Conservation (phyloP, 2,113 vertebrate genomes). For the Paramisgurnus dabryanus region DNA sequence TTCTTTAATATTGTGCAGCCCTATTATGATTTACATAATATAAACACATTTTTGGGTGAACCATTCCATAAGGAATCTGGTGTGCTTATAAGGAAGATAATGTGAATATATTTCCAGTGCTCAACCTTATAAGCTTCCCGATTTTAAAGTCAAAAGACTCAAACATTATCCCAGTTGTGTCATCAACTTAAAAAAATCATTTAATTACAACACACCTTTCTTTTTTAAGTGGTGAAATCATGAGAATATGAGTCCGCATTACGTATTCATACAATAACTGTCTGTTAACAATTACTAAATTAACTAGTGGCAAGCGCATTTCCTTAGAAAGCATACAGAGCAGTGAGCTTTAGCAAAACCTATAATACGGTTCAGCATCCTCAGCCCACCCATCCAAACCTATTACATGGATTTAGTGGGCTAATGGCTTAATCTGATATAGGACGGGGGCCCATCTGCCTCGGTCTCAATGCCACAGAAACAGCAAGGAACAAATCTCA, state of each 20-base stretch:
- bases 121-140: constrained; percentile 20
- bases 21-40: too few relatives aligned
- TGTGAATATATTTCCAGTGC: constrained; percentile 14
- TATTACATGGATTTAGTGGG: constrained; percentile 54
- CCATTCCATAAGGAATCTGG: too few relatives aligned
- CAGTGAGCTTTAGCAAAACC: neutral
- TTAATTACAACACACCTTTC: constrained; percentile 11
- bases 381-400: constrained; percentile 32
- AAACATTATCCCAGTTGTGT: neutral
- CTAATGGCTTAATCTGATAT: constrained; percentile 60
- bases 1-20: too few relatives aligned
- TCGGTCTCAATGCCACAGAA: constrained; percentile 55
- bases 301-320: neutral
- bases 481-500: constrained; percentile 12
- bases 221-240: neutral
- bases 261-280: neutral
- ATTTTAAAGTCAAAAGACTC: constrained; percentile 9
- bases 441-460: constrained; percentile 58
- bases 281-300: too few relatives aligned
- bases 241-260: neutral
- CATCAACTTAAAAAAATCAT: neutral
- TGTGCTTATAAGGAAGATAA: neutral
- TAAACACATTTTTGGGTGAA: too few relatives aligned
- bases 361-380: constrained; percentile 53
- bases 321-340: neutral